These are phyloP conservation scores for Myotis davidii DNA, from an alignment of 2,113 vertebrate species.

Conservation along the genomic window DNA sequence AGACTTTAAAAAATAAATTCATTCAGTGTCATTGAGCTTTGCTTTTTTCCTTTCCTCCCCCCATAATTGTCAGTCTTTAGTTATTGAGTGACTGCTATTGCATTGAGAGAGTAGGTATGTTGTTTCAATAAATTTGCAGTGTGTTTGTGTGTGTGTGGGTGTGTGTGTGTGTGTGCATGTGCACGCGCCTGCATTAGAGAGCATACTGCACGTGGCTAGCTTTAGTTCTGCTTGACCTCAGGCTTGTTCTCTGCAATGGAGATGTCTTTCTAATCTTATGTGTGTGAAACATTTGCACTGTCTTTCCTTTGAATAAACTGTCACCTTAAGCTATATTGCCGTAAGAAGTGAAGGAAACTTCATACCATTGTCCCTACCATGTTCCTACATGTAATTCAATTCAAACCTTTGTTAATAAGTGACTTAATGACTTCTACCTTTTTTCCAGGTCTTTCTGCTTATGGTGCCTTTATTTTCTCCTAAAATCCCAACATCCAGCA, in stretches of 20 bases:
- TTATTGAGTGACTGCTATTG: background rate
- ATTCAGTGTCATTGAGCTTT: background rate
- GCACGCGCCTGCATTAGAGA: background rate
- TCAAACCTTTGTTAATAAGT: background rate
- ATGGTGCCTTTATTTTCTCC: background rate
- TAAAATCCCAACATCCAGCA: too few relatives aligned
- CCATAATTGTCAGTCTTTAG: background rate
- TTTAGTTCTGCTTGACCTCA: background rate
- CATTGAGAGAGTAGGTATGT: background rate
- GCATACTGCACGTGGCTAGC: accelerated
- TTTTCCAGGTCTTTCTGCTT: background rate
- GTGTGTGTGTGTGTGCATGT: background rate
- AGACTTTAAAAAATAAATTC: background rate
- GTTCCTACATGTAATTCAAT: background rate
- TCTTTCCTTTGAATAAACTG: background rate
- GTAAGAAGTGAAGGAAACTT: background rate
- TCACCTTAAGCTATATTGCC: background rate
- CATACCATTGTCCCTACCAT: background rate
- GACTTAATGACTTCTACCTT: background rate
- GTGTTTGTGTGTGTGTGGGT: background rate
- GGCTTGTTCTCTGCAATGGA: background rate
- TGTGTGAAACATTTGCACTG: background rate
- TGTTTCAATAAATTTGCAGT: background rate
- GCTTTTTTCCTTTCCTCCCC: too few relatives aligned
- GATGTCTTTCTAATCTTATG: background rate